A percentile compares a stretch with the other conserved stretches of the same genome.
These are phyloP conservation scores for Onthophagus sagittarius DNA, from an alignment of 2,888 invertebrate species.

Conservation along the genomic window DNA sequence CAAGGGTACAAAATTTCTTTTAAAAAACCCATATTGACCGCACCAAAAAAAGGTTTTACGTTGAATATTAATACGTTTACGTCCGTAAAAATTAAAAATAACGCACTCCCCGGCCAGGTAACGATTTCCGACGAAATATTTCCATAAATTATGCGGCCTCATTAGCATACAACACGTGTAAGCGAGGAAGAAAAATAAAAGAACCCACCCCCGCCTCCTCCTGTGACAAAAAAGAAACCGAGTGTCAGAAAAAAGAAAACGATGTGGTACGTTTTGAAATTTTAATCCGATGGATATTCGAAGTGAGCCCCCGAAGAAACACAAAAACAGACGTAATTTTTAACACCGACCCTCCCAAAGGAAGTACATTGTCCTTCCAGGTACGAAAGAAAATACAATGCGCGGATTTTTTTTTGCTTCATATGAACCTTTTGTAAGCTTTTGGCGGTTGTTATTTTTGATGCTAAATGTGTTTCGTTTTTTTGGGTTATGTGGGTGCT, in stretches of 20 bases:
- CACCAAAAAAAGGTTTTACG: not conserved
- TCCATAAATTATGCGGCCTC: not conserved
- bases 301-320: not conserved
- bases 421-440: not conserved
- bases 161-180: not conserved
- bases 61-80: not conserved
- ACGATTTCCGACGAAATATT: not conserved
- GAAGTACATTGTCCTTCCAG: not conserved
- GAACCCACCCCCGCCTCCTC: not conserved
- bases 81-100: not conserved
- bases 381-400: not conserved
- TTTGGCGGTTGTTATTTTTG: not conserved
- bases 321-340: not conserved
- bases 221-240: not conserved
- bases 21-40: not conserved
- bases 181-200: not conserved
- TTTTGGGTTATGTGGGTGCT: not conserved
- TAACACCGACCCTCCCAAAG: not conserved
- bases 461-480: not conserved
- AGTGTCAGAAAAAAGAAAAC: not conserved
- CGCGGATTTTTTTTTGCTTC: not conserved
- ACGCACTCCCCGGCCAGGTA: not conserved
- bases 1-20: not conserved
- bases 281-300: not conserved
- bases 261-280: not conserved